phyloP scores from a whole-genome alignment of 2,797 vertebrate genomes.

The Salmo trutta region DNA sequence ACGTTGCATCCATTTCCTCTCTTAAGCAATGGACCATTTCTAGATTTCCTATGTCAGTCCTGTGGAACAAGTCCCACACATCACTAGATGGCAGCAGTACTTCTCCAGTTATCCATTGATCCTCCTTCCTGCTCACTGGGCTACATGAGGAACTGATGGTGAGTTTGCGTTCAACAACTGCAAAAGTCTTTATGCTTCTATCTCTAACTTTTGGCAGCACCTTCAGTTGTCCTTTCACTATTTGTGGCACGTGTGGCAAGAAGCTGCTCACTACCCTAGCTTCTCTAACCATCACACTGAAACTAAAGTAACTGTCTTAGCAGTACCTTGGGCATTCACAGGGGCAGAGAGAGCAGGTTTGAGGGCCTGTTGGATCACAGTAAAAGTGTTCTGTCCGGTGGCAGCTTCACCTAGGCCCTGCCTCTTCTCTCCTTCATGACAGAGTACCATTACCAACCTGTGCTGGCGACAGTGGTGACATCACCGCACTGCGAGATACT shows the following conservation, averaged over 20 bases:
- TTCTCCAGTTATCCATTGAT: background rate
- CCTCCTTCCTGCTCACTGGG: background rate
- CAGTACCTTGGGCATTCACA: too few relatives aligned
- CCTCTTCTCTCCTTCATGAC: background rate
- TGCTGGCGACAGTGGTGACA: background rate
- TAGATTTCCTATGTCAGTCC: background rate
- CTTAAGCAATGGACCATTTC: background rate
- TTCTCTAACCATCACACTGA: background rate
- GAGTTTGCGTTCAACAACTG: background rate
- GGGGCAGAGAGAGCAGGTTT: too few relatives aligned
- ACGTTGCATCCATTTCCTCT: background rate
- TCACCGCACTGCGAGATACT: background rate
- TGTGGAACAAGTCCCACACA: background rate
- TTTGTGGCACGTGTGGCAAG: background rate
- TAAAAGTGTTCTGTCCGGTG: too few relatives aligned
- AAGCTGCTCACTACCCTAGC: background rate
- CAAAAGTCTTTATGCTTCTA: background rate
- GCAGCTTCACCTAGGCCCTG: too few relatives aligned
- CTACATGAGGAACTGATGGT: background rate
- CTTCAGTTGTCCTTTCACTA: background rate
- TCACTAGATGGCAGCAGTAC: slow-evolving; percentile 1
- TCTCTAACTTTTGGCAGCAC: background rate
- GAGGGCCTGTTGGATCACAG: too few relatives aligned
- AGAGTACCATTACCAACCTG: background rate
- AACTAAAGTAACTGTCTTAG: too few relatives aligned